Conservation (phyloP, 2,888 invertebrate genomes). For the Cryptus armator region DNA sequence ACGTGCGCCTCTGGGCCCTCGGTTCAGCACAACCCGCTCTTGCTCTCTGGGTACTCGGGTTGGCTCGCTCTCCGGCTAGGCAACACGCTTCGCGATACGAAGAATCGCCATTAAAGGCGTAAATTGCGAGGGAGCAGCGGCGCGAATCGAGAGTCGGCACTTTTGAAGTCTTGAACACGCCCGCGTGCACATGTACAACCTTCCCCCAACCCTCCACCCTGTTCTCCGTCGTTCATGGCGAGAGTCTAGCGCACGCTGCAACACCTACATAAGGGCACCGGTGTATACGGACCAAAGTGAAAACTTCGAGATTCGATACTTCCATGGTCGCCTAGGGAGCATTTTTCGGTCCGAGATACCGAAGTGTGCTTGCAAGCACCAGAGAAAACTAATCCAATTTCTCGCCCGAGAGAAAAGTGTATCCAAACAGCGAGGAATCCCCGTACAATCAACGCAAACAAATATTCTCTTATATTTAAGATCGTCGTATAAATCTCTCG, state of each 20-base stretch:
- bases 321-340: conserved; percentile 1
- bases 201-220: background rate
- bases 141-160: conserved; percentile 64
- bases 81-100: conserved; percentile 54
- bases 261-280: background rate
- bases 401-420: background rate
- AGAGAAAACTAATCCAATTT: conserved; percentile 46
- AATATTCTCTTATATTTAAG: background rate
- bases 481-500: background rate
- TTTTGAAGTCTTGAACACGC: conserved; percentile 59
- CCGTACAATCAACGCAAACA: conserved; percentile 29
- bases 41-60: conserved; percentile 4
- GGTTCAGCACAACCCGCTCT: conserved; percentile 21
- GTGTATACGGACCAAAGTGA: conserved; percentile 8
- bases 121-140: conserved; percentile 64
- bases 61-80: background rate
- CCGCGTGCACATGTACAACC: conserved; percentile 34
- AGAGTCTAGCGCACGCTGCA: background rate
- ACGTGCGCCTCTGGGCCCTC: conserved; percentile 54
- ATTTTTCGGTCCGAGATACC: conserved; percentile 41
- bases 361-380: background rate
- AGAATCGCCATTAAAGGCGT: conserved; percentile 66
- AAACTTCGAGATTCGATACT: conserved; percentile 67
- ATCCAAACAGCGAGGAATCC: conserved; percentile 27
- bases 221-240: background rate